phyloP scores from a whole-genome alignment of 2,888 invertebrate genomes.

The Eupithecia subfuscata region DNA sequence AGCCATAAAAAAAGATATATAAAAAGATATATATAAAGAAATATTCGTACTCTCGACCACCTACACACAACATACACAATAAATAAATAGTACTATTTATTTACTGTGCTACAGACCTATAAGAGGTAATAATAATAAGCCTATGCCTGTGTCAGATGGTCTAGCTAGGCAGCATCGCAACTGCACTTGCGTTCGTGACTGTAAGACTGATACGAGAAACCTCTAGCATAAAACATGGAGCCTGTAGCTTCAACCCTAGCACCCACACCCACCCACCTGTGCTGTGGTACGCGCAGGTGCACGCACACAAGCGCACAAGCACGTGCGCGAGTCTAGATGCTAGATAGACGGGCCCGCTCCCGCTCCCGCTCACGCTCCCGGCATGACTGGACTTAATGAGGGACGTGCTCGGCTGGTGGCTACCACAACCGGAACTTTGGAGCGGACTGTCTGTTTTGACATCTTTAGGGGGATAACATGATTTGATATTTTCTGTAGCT shows the following conservation, averaged over 20 bases:
- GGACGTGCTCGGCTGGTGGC: conserved; percentile 28
- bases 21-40: too few relatives aligned
- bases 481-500: too few relatives aligned
- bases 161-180: not conserved
- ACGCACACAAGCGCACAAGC: conserved; percentile 33
- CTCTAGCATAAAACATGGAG: not conserved
- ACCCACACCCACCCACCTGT: conserved; percentile 15
- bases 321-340: conserved; percentile 46
- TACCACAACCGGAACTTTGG: conserved; percentile 26
- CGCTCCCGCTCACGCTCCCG: conserved; percentile 24
- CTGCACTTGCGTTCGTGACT: not conserved
- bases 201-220: not conserved
- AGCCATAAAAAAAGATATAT: too few relatives aligned
- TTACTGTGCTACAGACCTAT: not conserved
- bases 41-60: not conserved
- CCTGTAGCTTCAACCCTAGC: conserved; percentile 27
- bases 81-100: too few relatives aligned
- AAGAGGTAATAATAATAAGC: not conserved
- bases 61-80: too few relatives aligned
- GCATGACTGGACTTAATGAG: conserved; percentile 34
- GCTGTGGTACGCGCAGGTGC: not conserved
- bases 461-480: not conserved
- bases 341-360: conserved; percentile 23
- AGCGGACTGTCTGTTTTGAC: not conserved
- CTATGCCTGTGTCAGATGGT: not conserved